Percentiles rank a stretch among this genome's conserved stretches.
phyloP scores from a whole-genome alignment of 1,140 invertebrate species.

The Potamilus streckersoni region DNA sequence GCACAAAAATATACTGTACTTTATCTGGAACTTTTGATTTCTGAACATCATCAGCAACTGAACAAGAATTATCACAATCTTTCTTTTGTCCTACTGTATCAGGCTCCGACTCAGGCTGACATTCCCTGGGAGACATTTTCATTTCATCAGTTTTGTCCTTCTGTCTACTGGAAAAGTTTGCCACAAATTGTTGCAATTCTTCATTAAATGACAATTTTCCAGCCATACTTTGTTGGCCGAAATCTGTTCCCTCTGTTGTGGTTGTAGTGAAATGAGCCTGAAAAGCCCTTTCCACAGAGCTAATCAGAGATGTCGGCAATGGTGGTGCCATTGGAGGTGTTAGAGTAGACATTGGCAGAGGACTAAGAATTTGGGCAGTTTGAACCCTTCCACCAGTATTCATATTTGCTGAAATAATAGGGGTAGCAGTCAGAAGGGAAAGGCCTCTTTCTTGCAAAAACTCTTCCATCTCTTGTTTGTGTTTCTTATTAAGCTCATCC shows the following conservation, averaged over 20 bases:
- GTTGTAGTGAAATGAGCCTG: too few relatives aligned
- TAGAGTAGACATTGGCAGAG: conserved; percentile 22
- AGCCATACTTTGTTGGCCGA: conserved; percentile 1
- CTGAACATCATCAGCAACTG: too few relatives aligned
- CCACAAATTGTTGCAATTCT: conserved; percentile 17
- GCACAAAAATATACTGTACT: too few relatives aligned
- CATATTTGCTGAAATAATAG: conserved; percentile 8
- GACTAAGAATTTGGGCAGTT: conserved; percentile 25
- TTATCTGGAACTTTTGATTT: too few relatives aligned
- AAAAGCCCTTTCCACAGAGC: background rate
- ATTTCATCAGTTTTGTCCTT: too few relatives aligned
- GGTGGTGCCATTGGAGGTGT: conserved; percentile 23
- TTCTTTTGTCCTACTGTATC: too few relatives aligned
- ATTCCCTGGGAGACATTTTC: too few relatives aligned
- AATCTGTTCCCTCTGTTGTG: conserved; percentile 1
- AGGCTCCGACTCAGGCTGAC: too few relatives aligned
- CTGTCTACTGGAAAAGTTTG: conserved; percentile 2
- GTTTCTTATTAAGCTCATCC: conserved; percentile 18
- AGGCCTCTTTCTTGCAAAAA: conserved; percentile 19
- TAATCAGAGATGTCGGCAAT: conserved; percentile 28
- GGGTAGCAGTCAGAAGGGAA: conserved; percentile 9
- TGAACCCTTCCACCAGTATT: background rate
- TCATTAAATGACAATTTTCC: conserved; percentile 19
- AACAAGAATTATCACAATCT: too few relatives aligned
- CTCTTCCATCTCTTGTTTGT: conserved; percentile 22